Evolutionary conservation across 2,113 vertebrate species (phyloP), one percentile per base, ranked within the genome.

Genomic region (Dasypus novemcinctus): DNA sequence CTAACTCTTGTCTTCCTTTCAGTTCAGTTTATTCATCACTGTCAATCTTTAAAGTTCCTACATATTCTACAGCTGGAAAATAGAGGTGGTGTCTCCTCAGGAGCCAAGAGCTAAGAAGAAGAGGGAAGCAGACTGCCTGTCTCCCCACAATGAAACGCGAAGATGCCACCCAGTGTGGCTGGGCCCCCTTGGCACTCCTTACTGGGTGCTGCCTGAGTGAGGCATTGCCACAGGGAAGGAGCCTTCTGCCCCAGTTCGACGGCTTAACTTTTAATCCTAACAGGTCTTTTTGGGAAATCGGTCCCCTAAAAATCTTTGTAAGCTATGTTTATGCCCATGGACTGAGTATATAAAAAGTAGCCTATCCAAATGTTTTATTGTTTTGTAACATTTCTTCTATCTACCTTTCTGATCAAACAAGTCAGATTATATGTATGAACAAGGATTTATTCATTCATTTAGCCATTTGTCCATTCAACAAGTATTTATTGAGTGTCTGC

Each of bases 1-100:
- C 97, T 91, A 99, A 85, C 18, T 94, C 69, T 90, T 93, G 31
- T 93, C 23, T 61, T 95, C 94, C 38, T 85, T 93, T 64, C 85
- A 82, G 5, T 96, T 97, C 66, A 61, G 41, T 52, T 92, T 95
- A 97, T 97, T 99, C 99, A 99, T 99, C 94, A 85, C 96, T 98
- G 36, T 54, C 71, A 64, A 87, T 95, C 96, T 64, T 49, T 49
- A 49, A 49, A 49, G 46, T 49, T 49, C 8, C 46, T 49, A 49
- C 46, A 49, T 9, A 49, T 49, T 49, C 46, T 49, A 11, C 5
- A 46, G 5, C 46, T 49, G 46, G 8, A 9, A 49, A 49, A 49
- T 49, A 49, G 8, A 49, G 46, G 46, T 49, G 8, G 46, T 9
- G 46, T 49, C 46, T 49, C 46, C 46, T 49, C 5, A 49, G 11